phyloP scores from a whole-genome alignment of 2,113 vertebrate genomes.

The Mormyrus iriodes region DNA sequence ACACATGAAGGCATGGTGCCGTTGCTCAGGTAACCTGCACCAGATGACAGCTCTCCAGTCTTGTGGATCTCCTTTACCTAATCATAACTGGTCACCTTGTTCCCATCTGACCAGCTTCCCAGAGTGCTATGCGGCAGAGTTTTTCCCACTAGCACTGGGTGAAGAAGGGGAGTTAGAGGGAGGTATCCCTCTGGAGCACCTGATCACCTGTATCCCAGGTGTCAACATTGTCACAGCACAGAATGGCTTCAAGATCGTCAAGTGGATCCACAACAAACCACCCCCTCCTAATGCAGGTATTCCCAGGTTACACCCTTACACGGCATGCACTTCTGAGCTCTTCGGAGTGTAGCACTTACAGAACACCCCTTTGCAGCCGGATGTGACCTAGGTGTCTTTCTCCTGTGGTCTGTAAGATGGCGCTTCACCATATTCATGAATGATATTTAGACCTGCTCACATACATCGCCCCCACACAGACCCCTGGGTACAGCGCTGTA shows the following conservation, averaged over 20 bases:
- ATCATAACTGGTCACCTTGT: neutral
- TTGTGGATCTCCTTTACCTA: neutral
- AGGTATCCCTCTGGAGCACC: conserved; percentile 84
- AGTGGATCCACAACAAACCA: conserved; percentile 96
- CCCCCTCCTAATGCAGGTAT: conserved; percentile 79
- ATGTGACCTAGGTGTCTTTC: neutral
- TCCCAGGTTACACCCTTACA: neutral
- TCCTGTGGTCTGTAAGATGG: neutral
- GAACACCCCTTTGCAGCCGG: neutral
- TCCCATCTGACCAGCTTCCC: conserved; percentile 68
- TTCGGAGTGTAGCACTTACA: neutral
- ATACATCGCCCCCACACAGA: conserved; percentile 54
- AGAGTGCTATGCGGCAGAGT: conserved; percentile 87
- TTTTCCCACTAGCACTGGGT: conserved; percentile 66
- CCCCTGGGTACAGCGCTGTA: conserved; percentile 86
- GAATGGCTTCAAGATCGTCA: conserved; percentile 92
- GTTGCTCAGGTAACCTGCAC: conserved; percentile 73
- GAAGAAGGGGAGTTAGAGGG: conserved; percentile 68
- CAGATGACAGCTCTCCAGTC: neutral
- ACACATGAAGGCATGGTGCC: conserved; percentile 91
- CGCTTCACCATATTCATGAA: neutral
- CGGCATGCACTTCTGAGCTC: neutral
- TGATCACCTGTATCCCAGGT: conserved; percentile 89
- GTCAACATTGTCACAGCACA: conserved; percentile 87
- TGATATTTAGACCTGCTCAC: neutral